A percentile compares a stretch with the other conserved stretches of the same genome.
phyloP scores from a whole-genome alignment of 37 sponge, comb jelly and placozoan genomes.

The Bolinopsis microptera region DNA sequence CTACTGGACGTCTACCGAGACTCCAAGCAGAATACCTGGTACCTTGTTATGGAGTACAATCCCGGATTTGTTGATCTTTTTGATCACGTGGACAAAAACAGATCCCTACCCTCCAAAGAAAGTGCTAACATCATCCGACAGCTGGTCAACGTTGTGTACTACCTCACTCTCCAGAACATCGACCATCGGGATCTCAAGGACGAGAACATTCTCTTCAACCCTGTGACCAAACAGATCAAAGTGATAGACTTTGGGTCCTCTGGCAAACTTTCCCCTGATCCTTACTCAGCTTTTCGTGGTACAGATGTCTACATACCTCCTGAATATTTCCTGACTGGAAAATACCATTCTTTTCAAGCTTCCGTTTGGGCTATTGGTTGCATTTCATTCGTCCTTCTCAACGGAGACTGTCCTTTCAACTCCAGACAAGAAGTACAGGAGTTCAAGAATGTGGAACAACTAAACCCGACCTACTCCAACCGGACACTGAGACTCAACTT shows the following conservation, averaged over 20 bases:
- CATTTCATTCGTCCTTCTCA: slow-evolving; percentile 31
- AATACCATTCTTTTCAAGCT: not conserved
- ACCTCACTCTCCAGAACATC: not conserved
- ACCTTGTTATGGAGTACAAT: slow-evolving; percentile 51
- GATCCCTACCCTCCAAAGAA: not conserved
- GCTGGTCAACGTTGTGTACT: slow-evolving; percentile 10
- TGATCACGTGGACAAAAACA: not conserved
- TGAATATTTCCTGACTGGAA: slow-evolving; percentile 42
- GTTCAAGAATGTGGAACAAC: not conserved
- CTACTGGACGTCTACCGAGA: slow-evolving; percentile 33
- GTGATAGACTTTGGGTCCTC: slow-evolving; percentile 49
- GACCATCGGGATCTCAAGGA: slow-evolving; percentile 59
- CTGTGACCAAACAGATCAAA: slow-evolving; percentile 25
- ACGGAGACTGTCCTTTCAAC: slow-evolving; percentile 48
- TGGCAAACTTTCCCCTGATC: not conserved
- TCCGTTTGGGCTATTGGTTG: slow-evolving; percentile 51
- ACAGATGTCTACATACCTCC: slow-evolving; percentile 62
- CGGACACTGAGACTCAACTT: not conserved
- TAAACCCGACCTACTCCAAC: not conserved
- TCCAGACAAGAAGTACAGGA: not conserved
- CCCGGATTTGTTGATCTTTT: slow-evolving; percentile 4
- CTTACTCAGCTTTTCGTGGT: slow-evolving; percentile 5
- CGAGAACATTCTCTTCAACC: slow-evolving; percentile 67
- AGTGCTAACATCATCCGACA: not conserved
- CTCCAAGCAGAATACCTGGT: not conserved